Base-by-base conservation (phyloP, 2,888 invertebrate species). In the Dasysyrphus albostriatus region DNA sequence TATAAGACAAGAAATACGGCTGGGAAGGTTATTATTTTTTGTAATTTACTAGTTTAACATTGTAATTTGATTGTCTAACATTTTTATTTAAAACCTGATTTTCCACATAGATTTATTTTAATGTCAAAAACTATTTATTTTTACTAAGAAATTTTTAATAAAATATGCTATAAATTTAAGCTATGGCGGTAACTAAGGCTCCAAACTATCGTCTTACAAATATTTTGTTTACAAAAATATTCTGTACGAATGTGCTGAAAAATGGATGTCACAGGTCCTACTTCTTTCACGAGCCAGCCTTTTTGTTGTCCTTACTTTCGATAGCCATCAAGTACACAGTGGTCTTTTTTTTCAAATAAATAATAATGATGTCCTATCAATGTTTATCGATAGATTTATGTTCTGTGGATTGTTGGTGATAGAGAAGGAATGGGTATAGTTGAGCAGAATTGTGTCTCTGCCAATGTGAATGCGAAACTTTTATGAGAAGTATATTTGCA, bases 281-380 rank as follows among this genome's bases (percentile, higher is more conserved):
- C 58, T 56, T 37, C 51, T 44, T 72, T 67, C 19, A 19, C 9
- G 8, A 76, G 63, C 58, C 79, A 72, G 70, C 84, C 84, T 80
- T 80, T 84, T 84, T 80, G 80, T 65, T 84, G 84, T 84, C 47
- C 65, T 37, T 34, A 47, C 32, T 42, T 16, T 44, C 76, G 65
- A 81, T 75, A 76, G 72, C 59, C 58, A 34, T 39, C n/a, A n/a
- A 34, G 47, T 19, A 49, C 34, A 34, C 47, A 65, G 6, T 16
- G 14, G 44, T 47, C 16, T 58, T 54, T 32, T 51, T 51, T 51
- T 12, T 32, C 81, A 74, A 81, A 85, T 85, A 85, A 85, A 85
- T 85, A 85, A 81, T 85, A 85, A 77, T 81, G 85, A 85, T 81
- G 81, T 85, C 81, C 81, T 77, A 81, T 85, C 85, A 85, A 85